Evolutionary conservation across 2,113 vertebrate genomes (phyloP), one percentile per base, ranked within the genome.

Genomic region (Phylloscopus trochiloides): DNA sequence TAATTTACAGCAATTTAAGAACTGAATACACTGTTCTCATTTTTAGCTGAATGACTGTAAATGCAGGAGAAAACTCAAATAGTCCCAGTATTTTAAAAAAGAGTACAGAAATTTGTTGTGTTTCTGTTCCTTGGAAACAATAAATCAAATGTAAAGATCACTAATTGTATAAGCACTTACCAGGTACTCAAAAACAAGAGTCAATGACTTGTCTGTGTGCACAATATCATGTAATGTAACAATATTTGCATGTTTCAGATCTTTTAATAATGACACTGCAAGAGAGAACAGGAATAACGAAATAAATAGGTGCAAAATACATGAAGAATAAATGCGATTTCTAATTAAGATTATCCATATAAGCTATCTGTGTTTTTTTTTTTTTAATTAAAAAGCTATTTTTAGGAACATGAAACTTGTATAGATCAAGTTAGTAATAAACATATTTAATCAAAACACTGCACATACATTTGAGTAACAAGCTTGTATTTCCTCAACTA

Each of bases 211-310:
- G 81, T 99, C 99, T 24, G 99, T 99, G 96, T 99, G 99, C 94
- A 99, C 98, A 80, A 99, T 99, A 97, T 99, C 99, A 22, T 99
- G 99, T 74, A 99, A 98, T 1, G 99, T 99, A 97, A 99, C 99
- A 58, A 99, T 99, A 98, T 99, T 99, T 94, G 99, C 99, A 89
- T 99, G 99, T 97, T 99, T 99, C 97, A 99, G 98, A 97, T 99
- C 99, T 98, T 99, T 99, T 93, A 99, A 97, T 94, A 99, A 98
- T 28, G 99, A 99, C 84, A 99, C 99, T 99, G 96, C 32, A 93
- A 79, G 92, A 98, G n/a, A 97, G 17, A 93, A 90, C 10, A 45
- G 3, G 4, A 96, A 96, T 70, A 84, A 92, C 75, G 89, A 88
- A 92, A 32, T 62, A 74, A 94, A 8, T 65, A 67, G 81, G 29